Evolutionary conservation across 2,888 invertebrate species (phyloP), one percentile per base, ranked within the genome.

Genomic region (Ypsolopha scabrella): DNA sequence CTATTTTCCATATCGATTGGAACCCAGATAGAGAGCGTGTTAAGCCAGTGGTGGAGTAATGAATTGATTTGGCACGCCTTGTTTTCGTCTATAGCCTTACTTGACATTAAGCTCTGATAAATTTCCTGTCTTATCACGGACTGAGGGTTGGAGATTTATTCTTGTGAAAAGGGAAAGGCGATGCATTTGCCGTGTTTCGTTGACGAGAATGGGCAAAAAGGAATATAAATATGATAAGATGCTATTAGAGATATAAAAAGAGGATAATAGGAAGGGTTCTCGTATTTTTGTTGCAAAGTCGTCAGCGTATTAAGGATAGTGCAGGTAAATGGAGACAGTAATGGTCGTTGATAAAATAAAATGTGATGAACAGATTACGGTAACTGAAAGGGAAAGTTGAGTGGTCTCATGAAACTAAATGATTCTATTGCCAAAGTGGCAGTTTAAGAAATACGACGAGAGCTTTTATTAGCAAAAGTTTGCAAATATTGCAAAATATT

Each of bases 181-280:
- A 70, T 70, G 72, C 74, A 68, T 73, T 72, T 69, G 66, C 68
- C 70, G 59, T 73, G 72, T 72, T 72, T 67, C 61, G 52, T 62
- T 61, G 62, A 65, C 64, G 61, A 58, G 67, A 68, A 69, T 62
- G 63, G 63, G 68, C 67, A 70, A 68, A 69, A 65, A 68, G 61
- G 67, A 67, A 66, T 70, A 81, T 75, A 80, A 81, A 79, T 73
- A 80, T 78, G 83, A 85, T 85, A 85, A 83, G 78, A 67, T 59
- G 56, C 62, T 63, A 70, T 70, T 68, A 70, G 54, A 70, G 72
- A 72, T 71, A 73, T 65, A 60, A 64, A 64, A 63, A 64, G 66
- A 67, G 48, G 44, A 45, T 48, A 24, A 13, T 9, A 45, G 44
- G 68, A 62, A 62, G 66, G 67, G 52, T 61, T 71, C 72, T 76